Base-by-base conservation (phyloP, 2,113 vertebrate species). In the Tauraco erythrolophus region DNA sequence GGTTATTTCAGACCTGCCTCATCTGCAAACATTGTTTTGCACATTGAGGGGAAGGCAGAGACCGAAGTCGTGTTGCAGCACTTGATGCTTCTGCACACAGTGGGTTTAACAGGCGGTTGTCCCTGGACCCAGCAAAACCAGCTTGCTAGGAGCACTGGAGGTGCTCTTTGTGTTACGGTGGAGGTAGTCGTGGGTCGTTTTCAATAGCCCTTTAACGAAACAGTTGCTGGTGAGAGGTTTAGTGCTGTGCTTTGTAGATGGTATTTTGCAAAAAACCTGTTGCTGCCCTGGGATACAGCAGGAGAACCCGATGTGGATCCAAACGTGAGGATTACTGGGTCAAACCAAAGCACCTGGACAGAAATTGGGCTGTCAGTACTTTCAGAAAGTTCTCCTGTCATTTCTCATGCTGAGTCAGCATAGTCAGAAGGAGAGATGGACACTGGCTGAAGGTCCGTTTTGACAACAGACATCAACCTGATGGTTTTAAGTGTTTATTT, bases 141-240 rank as follows among this genome's bases (percentile, higher is more conserved):
- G 11, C 30, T n/a, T 4, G 2, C 7, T 39, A 1, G 24, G 70
- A n/a, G 4, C 35, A 31, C 2, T 1, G 1, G 1, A 54, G 35
- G 37, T 11, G 41, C 5, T 23, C 57, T 51, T 72, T 27, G 5
- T 14, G 28, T 23, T 7, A 2, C 78, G 37, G 27, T 43, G 33
- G 24, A 72, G 45, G 19, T 18, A 16, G 25, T 8, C 12, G 0
- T 39, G 58, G n/a, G 12, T 57, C 2, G 0, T 28, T 66, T 51
- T 46, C 50, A 37, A 76, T 2, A 61, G 68, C 33, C 27, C 31
- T 28, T 12, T 7, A 6, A 23, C 15, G 27, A 5, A n/a, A 7
- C 46, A 64, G 25, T 3, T 2, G 0, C 50, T 61, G 60, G 9
- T 16, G 19, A 6, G 35, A 54, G 50, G 17, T 61, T 86, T 57